Evolutionary conservation across 37 sponge, comb jelly and placozoan genomes (phyloP).

Genomic region (Bolinopsis microptera): DNA sequence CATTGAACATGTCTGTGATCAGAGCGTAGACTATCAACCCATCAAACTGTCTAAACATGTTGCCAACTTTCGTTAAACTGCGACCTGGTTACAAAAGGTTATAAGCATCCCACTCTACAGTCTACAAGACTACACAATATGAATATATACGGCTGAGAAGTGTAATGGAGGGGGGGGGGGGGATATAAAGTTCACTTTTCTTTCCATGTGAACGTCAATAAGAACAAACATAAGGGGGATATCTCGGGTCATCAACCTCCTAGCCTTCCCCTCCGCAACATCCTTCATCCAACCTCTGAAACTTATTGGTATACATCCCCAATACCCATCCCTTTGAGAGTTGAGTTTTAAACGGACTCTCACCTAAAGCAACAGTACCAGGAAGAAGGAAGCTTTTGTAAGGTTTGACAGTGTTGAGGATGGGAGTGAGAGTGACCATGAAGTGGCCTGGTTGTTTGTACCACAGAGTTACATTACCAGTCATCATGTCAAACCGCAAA

Average conservation of each 20-base stretch:
- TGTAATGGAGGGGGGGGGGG: too few relatives aligned
- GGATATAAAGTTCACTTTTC: too few relatives aligned
- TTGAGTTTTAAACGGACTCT: too few relatives aligned
- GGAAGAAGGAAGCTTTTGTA: not conserved
- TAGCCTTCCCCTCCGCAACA: too few relatives aligned
- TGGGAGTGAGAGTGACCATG: not conserved
- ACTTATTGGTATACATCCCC: too few relatives aligned
- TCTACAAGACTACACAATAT: too few relatives aligned
- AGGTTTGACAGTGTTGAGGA: not conserved
- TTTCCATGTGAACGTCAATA: too few relatives aligned
- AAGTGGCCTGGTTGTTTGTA: conserved; percentile 22
- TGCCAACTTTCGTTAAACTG: not conserved
- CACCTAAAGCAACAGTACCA: not conserved
- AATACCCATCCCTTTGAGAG: too few relatives aligned
- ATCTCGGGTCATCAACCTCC: too few relatives aligned
- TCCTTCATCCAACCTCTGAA: too few relatives aligned
- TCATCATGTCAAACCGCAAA: not conserved
- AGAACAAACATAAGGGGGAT: too few relatives aligned
- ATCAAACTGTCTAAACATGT: not conserved
- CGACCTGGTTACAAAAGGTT: not conserved
- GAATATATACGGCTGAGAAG: too few relatives aligned
- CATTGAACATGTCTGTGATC: not conserved
- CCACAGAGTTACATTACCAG: not conserved
- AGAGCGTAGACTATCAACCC: conserved; percentile 1
- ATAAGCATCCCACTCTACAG: not conserved